These are phyloP conservation scores for Albula glossodonta DNA, from an alignment of 2,113 vertebrate genomes.

Conservation along the genomic window DNA sequence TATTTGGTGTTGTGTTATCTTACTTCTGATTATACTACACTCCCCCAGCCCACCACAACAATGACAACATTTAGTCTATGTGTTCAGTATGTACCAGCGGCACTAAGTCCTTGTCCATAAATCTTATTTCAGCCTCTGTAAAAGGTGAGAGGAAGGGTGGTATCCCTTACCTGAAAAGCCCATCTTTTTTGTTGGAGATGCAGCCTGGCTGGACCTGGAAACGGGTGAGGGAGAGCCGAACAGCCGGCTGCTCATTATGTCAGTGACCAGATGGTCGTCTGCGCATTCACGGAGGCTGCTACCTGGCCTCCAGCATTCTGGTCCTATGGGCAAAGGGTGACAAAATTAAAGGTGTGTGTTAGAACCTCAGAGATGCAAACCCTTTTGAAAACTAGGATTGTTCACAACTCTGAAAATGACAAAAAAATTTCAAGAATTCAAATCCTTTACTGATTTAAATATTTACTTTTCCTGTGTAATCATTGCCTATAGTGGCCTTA, in stretches of 20 bases:
- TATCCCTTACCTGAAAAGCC: conserved; percentile 45
- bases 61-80: background rate
- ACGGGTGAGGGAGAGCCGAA: conserved; percentile 36
- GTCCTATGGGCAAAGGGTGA: conserved; percentile 27
- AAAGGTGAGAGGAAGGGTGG: background rate
- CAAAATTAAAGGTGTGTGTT: background rate
- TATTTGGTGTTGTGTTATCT: too few species aligned
- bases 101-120: background rate
- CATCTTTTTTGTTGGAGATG: conserved; percentile 33
- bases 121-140: background rate
- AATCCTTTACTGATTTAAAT: too few species aligned
- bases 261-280: conserved; percentile 29
- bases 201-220: conserved; percentile 32
- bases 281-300: conserved; percentile 34
- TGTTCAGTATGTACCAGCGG: background rate
- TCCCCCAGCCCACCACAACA: background rate
- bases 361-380: too few species aligned
- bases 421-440: too few species aligned
- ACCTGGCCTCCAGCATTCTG: conserved; percentile 33
- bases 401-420: too few species aligned
- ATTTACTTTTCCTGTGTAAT: too few species aligned
- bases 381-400: too few species aligned
- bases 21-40: background rate
- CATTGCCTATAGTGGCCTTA: too few species aligned
- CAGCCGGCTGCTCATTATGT: conserved; percentile 19